These are phyloP conservation scores for Lithobates sylvaticus DNA, from an alignment of 2,797 vertebrate genomes.

Conservation along the genomic window DNA sequence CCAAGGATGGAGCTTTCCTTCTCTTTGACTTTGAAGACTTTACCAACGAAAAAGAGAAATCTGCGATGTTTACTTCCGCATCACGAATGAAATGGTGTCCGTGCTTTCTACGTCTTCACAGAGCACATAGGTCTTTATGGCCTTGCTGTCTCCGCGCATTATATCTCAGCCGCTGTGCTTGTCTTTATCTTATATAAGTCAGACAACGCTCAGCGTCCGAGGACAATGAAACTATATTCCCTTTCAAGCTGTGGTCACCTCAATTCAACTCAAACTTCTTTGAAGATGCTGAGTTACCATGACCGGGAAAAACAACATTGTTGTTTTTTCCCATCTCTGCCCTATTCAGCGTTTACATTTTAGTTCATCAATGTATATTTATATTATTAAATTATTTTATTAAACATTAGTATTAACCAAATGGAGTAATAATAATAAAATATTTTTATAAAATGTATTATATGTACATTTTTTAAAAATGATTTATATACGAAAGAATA, in stretches of 20 bases:
- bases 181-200: background rate
- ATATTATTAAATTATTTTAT: no score
- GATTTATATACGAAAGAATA: no score
- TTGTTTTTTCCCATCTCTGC: no score
- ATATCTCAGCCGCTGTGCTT: background rate
- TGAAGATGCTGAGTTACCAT: no score
- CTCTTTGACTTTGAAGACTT: background rate
- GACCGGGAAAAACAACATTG: no score
- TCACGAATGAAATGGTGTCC: background rate
- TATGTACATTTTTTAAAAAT: no score
- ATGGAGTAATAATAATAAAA: no score
- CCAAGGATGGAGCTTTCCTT: background rate
- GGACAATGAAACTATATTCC: background rate
- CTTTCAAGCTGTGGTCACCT: background rate
- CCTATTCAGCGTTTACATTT: no score
- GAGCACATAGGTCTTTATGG: background rate
- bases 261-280: no score
- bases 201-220: background rate
- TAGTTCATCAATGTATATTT: no score
- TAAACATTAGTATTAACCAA: no score
- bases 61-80: constrained; percentile 10
- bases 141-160: background rate
- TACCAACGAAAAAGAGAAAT: background rate
- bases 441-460: no score
- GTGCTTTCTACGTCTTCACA: background rate